Evolutionary conservation across 2,888 invertebrate species (phyloP).

Genomic region (Dione vanillae): DNA sequence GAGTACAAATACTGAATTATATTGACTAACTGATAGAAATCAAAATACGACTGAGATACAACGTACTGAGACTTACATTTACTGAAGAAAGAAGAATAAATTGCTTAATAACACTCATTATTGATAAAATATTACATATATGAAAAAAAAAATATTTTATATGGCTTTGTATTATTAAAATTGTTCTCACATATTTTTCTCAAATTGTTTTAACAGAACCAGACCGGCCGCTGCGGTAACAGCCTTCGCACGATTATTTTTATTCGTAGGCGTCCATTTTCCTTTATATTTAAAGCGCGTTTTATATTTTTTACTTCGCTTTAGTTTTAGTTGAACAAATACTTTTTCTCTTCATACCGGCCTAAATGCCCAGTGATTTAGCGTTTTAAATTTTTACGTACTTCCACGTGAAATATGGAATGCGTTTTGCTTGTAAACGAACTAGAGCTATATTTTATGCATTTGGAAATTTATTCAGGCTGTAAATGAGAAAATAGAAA

Average conservation of each 20-base stretch:
- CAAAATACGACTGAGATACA: too few relatives aligned
- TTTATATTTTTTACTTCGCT: constrained; percentile 23
- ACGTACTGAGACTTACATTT: too few relatives aligned
- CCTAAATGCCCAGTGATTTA: constrained; percentile 31
- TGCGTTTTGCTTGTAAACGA: not conserved
- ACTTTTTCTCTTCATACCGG: constrained; percentile 32
- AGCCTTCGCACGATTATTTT: constrained; percentile 29
- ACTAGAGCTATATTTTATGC: not conserved
- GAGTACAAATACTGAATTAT: too few relatives aligned
- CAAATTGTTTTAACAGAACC: constrained; percentile 11
- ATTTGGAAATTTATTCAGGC: constrained; percentile 2
- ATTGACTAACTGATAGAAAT: too few relatives aligned
- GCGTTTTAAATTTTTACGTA: constrained; percentile 24
- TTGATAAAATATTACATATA: too few relatives aligned
- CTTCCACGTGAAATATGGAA: constrained; percentile 8
- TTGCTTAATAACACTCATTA: too few relatives aligned
- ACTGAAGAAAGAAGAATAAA: too few relatives aligned
- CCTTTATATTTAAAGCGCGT: constrained; percentile 28
- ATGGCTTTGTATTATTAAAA: too few relatives aligned
- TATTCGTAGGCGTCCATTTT: constrained; percentile 29
- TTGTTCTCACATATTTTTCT: not conserved
- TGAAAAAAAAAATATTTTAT: too few relatives aligned
- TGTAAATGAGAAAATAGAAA: constrained; percentile 9
- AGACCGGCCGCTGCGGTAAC: constrained; percentile 29
- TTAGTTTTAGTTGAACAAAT: constrained; percentile 31